phyloP scores from a whole-genome alignment of 1,140 invertebrate genomes.

The Drosophila melanica region DNA sequence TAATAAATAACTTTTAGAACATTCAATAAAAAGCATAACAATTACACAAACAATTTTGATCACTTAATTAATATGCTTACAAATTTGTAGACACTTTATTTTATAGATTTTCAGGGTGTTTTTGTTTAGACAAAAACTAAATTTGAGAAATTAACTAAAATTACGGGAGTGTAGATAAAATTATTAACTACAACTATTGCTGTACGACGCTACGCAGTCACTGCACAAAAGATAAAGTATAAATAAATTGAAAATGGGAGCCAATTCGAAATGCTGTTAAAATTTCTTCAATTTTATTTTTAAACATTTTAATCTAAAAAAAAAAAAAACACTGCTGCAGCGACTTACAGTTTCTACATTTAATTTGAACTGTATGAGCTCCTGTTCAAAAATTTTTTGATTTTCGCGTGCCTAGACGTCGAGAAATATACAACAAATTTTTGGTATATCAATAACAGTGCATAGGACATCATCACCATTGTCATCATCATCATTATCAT shows the following conservation, averaged over 20 bases:
- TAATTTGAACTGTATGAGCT: conserved; percentile 81
- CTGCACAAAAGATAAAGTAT: conserved; percentile 46
- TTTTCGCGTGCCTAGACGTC: conserved; percentile 82
- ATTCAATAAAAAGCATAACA: conserved; percentile 36
- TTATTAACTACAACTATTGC: conserved; percentile 35
- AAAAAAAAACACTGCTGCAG: conserved; percentile 25
- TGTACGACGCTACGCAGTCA: conserved; percentile 73
- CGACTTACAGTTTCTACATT: conserved; percentile 83
- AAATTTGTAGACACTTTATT: conserved; percentile 49
- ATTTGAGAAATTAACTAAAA: conserved; percentile 62
- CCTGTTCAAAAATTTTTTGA: conserved; percentile 83
- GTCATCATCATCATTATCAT: conserved; percentile 46
- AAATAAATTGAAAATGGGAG: conserved; percentile 15
- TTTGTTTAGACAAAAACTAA: conserved; percentile 75
- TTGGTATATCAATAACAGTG: conserved; percentile 56
- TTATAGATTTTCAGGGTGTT: conserved; percentile 20
- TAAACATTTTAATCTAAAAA: conserved; percentile 13
- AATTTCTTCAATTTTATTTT: conserved; percentile 32
- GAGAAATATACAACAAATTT: conserved; percentile 72
- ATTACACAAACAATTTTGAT: conserved; percentile 8
- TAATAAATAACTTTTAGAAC: conserved; percentile 22
- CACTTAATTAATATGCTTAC: conserved; percentile 53
- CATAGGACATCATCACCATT: conserved; percentile 35
- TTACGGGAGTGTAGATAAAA: conserved; percentile 43
- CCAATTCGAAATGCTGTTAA: conserved; percentile 69